Evolutionary conservation across 2,888 invertebrate species (phyloP), one percentile per base, ranked within the genome.

Genomic region (Exocentrus adspersus): DNA sequence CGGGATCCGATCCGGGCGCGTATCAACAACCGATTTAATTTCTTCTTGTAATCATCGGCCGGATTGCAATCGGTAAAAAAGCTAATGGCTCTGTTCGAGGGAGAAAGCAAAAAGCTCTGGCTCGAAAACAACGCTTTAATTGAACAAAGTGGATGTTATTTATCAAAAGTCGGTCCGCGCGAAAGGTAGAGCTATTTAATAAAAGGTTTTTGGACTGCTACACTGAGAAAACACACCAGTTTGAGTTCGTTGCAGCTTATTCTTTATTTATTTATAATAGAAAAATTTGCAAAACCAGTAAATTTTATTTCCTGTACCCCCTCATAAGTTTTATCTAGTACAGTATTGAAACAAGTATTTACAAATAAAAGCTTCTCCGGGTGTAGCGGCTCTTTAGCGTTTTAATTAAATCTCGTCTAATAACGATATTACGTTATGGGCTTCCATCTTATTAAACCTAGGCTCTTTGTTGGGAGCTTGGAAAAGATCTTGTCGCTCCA

Each of bases 101-200:
- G 7, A 30, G 30, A 1, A 30, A 7, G 9, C 30, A 37, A 37
- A 37, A 37, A n/a, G 37, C 10, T 10, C 12, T 52, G 41, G 20
- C 52, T 16, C 12, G 32, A 19, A 37, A 19, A 52, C 20, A 53
- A 42, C 53, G 21, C 21, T 21, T 42, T 53, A 53, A 53, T 42
- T 16, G 53, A 53, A 53, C 53, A 53, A 41, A 42, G 53, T 21
- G 12, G 20, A 41, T 41, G 41, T 20, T 24, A 53, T 42, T 53
- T 48, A n/a, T 53, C 41, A 21, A 53, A 53, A 53, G 24, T 16
- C 42, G 7, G 7, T 21, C 21, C 14, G 41, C 14, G 10, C 16
- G 32, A n/a, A n/a, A 51, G 30, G 24, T 24, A 41, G 41, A 42
- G 42, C 32, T 41, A 53, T 30, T 53, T 53, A 53, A 37, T 37